phyloP scores from a whole-genome alignment of 2,113 vertebrate species.

The Sterrhoptilus dennistouni region DNA sequence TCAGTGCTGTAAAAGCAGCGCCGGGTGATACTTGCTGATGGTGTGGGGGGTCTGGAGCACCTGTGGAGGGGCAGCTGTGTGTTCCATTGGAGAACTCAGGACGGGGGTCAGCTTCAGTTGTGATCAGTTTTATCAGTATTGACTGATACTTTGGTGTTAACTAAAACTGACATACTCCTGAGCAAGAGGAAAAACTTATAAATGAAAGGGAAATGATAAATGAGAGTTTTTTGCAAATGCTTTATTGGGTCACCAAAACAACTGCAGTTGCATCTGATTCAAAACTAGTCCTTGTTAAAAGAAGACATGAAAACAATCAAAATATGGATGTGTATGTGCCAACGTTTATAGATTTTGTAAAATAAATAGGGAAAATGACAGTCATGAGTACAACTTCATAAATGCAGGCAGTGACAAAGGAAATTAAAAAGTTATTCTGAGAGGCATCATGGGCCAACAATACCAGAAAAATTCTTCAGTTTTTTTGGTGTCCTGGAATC shows the following conservation, averaged over 20 bases:
- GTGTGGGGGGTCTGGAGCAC: not conserved
- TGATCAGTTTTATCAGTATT: not conserved
- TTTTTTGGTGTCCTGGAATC: not conserved
- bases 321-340: not conserved
- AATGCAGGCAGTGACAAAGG: not conserved
- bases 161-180: not conserved
- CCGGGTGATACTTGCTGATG: fast-evolving
- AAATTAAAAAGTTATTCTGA: not conserved
- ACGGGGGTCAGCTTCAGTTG: not conserved
- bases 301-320: not conserved
- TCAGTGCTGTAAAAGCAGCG: fast-evolving
- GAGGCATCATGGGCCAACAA: not conserved
- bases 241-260: not conserved
- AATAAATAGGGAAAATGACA: not conserved
- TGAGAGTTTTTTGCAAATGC: not conserved
- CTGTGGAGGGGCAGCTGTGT: fast-evolving
- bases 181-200: not conserved
- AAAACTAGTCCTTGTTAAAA: not conserved
- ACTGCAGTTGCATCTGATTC: not conserved
- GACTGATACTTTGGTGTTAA: not conserved
- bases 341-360: not conserved
- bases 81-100: not conserved
- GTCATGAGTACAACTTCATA: not conserved
- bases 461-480: not conserved
- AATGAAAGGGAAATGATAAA: not conserved